A percentile compares a stretch with the other conserved stretches of the same genome.
These are phyloP conservation scores for Empis stercorea DNA, from an alignment of 2,888 invertebrate genomes.

Conservation along the genomic window DNA sequence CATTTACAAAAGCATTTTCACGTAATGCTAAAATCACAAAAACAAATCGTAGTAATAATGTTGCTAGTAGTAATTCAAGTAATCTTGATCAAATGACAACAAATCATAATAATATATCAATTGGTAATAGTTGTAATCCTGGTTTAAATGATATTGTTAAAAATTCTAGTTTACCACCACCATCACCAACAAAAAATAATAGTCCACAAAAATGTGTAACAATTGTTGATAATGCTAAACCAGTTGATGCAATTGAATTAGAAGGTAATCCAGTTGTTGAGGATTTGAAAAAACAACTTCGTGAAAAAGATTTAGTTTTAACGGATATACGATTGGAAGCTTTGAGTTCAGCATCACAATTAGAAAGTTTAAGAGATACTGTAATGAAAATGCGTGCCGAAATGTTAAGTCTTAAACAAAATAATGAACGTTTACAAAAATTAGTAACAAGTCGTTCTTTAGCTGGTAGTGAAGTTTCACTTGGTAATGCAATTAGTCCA, in stretches of 20 bases:
- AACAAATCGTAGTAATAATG: constrained; percentile 41
- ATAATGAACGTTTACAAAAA: constrained; percentile 87
- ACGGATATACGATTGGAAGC: constrained; percentile 96
- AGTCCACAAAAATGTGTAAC: constrained; percentile 38
- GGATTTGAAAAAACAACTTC: constrained; percentile 80
- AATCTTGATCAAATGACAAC: constrained; percentile 31
- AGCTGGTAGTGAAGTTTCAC: constrained; percentile 48
- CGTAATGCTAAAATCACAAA: constrained; percentile 67
- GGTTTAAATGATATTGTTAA: neutral
- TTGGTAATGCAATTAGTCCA: constrained; percentile 38
- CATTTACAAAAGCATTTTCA: constrained; percentile 95
- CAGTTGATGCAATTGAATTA: constrained; percentile 34
- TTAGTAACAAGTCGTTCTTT: constrained; percentile 58
- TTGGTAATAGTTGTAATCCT: neutral
- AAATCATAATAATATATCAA: constrained; percentile 34
- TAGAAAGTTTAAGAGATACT: constrained; percentile 91
- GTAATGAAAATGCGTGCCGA: constrained; percentile 92
- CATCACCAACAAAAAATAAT: constrained; percentile 29
- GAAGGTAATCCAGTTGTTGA: constrained; percentile 44
- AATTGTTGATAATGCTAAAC: constrained; percentile 36
- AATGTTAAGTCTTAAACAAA: constrained; percentile 92
- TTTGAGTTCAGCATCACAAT: constrained; percentile 89
- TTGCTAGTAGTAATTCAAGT: constrained; percentile 15
- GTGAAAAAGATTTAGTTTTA: constrained; percentile 91
- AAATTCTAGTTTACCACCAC: constrained; percentile 26